Evolutionary conservation across 35 echinoderm and acorn worm species (phyloP), one percentile per base, ranked within the genome.

Genomic region (Antedon bifida): DNA sequence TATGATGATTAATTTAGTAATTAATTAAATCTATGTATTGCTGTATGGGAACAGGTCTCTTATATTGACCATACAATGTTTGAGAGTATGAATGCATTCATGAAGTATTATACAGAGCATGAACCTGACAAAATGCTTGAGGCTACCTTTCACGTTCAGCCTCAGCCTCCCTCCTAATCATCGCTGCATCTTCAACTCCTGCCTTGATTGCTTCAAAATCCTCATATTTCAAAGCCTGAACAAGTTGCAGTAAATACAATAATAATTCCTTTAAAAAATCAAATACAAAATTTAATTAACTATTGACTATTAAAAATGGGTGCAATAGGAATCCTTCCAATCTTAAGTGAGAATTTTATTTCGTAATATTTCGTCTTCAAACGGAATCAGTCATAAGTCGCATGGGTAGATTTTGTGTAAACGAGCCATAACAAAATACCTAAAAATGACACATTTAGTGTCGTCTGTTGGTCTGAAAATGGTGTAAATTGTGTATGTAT

Each of bases 131-230:
- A 8, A 44, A 44, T 44, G 39, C 23, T 64, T 26, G 26, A 23
- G 23, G 7, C 51, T 86, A 86, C 84, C 84, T 86, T 79, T 86
- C 84, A 51, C 76, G 39, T 79, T 86, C 34, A 14, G 35, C 36
- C 39, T 80, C 77, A 79, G 84, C n/a, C 0, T 45, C 35, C 17
- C 46, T 34, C 23, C 30, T 30, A 21, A 78, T 30, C 30, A 31
- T 34, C 12, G 75, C n/a, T 34, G 36, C 36, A 29, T 26, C 34
- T n/a, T 88, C 91, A 31, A 90, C 36, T 1, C 81, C 83, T 30
- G 88, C 84, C 75, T 90, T 92, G 81, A 99, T 99, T n/a, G 92
- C 95, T 46, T 99, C 85, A 83, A 93, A 99, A 46, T 93, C 89
- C 81, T 93, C 91, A 82, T 93, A 93, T 75, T 90, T 90, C 35